phyloP scores from a whole-genome alignment of 1,140 invertebrate species.

The Sarcophaga peregrina region DNA sequence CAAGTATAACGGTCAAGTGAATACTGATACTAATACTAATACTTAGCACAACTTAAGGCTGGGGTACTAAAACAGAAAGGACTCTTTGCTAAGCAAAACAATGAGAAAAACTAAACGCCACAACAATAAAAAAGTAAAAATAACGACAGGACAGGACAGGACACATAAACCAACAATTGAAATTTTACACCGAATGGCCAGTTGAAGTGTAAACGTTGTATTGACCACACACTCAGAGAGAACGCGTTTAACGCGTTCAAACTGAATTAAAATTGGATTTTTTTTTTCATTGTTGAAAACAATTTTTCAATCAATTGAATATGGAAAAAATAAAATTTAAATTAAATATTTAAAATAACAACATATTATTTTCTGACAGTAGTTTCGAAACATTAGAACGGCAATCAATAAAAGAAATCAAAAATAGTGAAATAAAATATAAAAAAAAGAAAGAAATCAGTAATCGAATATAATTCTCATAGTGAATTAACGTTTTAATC shows the following conservation, averaged over 20 bases:
- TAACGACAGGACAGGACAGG: slow-evolving; percentile 7
- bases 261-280: neutral
- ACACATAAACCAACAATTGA: slow-evolving; percentile 26
- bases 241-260: slow-evolving; percentile 14
- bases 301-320: neutral
- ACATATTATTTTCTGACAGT: neutral
- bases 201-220: slow-evolving; percentile 33
- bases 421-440: neutral
- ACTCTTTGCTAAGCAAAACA: too few species aligned
- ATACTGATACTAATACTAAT: slow-evolving; percentile 32
- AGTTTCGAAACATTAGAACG: neutral
- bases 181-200: slow-evolving; percentile 1
- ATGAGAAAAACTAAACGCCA: neutral
- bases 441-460: neutral
- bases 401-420: neutral
- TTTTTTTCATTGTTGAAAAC: neutral
- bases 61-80: neutral
- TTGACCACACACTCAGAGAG: slow-evolving; percentile 7
- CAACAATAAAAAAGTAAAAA: neutral
- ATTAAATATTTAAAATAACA: slow-evolving; percentile 8
- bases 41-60: slow-evolving; percentile 26
- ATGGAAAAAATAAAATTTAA: neutral
- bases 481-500: slow-evolving; percentile 4
- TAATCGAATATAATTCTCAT: neutral
- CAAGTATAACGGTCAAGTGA: slow-evolving; percentile 22